phyloP scores from a whole-genome alignment of 2,888 invertebrate genomes.

The Hemistola chrysoprasaria region DNA sequence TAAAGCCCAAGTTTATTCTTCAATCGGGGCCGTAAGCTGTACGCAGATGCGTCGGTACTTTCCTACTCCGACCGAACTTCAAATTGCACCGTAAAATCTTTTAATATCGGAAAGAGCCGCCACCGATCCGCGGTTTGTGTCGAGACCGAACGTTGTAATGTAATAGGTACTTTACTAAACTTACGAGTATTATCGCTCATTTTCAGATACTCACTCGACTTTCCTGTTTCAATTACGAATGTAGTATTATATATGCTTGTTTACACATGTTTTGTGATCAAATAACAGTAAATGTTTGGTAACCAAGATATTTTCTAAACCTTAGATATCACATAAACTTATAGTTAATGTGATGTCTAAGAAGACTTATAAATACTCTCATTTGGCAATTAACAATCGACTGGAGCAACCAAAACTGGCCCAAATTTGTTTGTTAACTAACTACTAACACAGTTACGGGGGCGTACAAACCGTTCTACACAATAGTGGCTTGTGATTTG shows the following conservation, averaged over 20 bases:
- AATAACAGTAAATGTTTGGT: too few relatives aligned
- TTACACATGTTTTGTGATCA: too few relatives aligned
- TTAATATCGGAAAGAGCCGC: conserved; percentile 49
- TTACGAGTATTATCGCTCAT: too few relatives aligned
- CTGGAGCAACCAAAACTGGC: conserved; percentile 41
- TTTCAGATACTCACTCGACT: too few relatives aligned
- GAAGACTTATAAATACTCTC: too few relatives aligned
- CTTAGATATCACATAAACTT: too few relatives aligned
- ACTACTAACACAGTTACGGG: conserved; percentile 31
- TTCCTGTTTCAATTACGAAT: too few relatives aligned
- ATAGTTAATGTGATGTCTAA: too few relatives aligned
- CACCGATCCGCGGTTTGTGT: conserved; percentile 4
- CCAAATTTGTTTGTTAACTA: conserved; percentile 38
- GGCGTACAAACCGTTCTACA: conserved; percentile 34
- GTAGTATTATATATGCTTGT: too few relatives aligned
- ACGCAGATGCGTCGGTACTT: conserved; percentile 35
- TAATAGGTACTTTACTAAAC: too few relatives aligned
- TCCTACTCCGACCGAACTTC: conserved; percentile 30
- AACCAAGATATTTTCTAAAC: too few relatives aligned
- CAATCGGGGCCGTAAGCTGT: conserved; percentile 6
- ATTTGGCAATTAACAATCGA: too few relatives aligned
- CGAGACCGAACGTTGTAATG: neutral
- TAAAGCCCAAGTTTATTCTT: conserved; percentile 2
- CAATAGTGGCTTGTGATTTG: conserved; percentile 44
- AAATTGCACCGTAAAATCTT: conserved; percentile 44